phyloP scores from a whole-genome alignment of 2,113 vertebrate species.

The Ptilorrhoa leucosticta region DNA sequence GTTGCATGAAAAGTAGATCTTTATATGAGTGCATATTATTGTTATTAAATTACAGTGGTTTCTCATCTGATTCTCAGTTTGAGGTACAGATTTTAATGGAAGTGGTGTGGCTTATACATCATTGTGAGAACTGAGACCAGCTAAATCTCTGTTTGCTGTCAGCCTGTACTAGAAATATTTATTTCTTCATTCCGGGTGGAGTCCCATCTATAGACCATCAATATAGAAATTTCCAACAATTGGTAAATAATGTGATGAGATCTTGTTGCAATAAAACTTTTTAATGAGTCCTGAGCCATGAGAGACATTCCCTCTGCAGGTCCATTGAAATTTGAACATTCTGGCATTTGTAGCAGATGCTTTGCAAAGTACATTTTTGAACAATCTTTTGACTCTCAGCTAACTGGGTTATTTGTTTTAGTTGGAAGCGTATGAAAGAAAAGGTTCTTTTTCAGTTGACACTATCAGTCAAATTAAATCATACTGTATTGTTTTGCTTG shows the following conservation, averaged over 20 bases:
- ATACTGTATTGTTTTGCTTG: neutral
- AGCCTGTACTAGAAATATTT: neutral
- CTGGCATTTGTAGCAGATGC: neutral
- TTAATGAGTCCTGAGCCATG: neutral
- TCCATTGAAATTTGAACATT: neutral
- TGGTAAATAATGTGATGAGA: neutral
- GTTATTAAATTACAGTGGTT: neutral
- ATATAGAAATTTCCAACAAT: neutral
- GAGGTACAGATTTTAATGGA: neutral
- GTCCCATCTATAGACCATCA: neutral
- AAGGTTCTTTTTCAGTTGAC: neutral
- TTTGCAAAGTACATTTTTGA: slow-evolving; percentile 9
- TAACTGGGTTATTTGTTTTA: slow-evolving; percentile 33
- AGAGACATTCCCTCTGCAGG: neutral
- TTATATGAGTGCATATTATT: neutral
- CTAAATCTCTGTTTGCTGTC: neutral
- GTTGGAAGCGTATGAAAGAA: neutral
- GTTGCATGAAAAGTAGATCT: neutral
- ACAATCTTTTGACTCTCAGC: neutral
- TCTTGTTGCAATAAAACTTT: neutral
- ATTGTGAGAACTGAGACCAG: neutral
- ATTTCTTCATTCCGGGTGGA: neutral
- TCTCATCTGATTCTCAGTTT: neutral
- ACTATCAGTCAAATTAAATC: neutral
- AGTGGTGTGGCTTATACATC: neutral